Conservation (phyloP, 2,113 vertebrate species). For the Cephalopholis sonnerati region DNA sequence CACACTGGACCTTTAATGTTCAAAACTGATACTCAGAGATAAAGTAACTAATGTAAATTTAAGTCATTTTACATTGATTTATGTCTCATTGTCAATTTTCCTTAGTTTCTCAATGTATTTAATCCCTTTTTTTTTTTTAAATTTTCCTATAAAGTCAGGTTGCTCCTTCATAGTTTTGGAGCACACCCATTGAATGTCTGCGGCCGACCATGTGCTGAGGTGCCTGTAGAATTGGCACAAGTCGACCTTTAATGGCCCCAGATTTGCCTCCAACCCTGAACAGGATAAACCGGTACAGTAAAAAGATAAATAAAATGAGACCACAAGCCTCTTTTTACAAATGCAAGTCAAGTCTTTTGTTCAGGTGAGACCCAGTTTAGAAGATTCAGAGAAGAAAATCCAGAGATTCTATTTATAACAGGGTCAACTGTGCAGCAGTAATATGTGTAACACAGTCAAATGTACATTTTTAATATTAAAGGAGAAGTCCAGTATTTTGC, state of each 20-base stretch:
- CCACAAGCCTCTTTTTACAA: background rate
- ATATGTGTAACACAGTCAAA: too few species aligned
- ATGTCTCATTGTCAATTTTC: too few species aligned
- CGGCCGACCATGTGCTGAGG: background rate
- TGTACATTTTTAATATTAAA: too few species aligned
- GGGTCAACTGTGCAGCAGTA: too few species aligned
- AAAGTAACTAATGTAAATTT: too few species aligned
- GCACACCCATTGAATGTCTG: background rate
- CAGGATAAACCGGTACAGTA: background rate
- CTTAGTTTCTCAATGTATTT: background rate
- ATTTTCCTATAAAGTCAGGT: background rate
- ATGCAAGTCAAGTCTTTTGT: background rate
- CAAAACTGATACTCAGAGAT: too few species aligned
- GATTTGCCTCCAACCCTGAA: background rate
- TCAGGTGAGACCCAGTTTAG: background rate
- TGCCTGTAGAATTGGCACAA: background rate
- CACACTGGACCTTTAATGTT: too few species aligned
- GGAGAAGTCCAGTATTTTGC: too few species aligned
- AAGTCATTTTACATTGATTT: too few species aligned
- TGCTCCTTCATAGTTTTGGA: background rate
- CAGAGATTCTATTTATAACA: too few species aligned
- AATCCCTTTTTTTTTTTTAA: background rate
- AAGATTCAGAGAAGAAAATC: too few species aligned
- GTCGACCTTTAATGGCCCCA: background rate
- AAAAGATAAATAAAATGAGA: background rate